Percentiles rank a stretch among this genome's conserved stretches.
Conservation (phyloP, 2,113 vertebrate species). For the Rhodinocichla rosea region DNA sequence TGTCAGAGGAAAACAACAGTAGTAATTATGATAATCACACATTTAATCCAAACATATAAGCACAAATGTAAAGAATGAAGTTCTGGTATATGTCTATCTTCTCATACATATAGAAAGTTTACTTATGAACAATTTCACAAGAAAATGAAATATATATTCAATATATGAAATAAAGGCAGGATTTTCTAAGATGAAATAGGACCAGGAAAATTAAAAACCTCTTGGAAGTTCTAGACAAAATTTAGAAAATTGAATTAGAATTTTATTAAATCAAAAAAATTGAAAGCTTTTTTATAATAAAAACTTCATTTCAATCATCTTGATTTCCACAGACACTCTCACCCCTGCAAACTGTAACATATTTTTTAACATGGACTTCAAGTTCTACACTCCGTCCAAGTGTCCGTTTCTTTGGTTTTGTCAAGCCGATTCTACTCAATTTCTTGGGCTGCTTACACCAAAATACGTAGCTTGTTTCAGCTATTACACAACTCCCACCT, state of each 20-base stretch:
- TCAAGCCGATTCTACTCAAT: background rate
- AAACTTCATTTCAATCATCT: background rate
- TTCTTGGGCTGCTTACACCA: background rate
- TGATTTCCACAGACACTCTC: background rate
- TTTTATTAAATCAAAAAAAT: background rate
- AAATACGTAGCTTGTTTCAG: background rate
- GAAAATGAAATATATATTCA: background rate
- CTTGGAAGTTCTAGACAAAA: background rate
- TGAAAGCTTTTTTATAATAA: background rate
- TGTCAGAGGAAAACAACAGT: background rate
- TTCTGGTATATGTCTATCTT: background rate
- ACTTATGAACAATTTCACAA: background rate
- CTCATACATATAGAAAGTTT: background rate
- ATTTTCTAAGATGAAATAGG: background rate
- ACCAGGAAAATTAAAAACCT: background rate
- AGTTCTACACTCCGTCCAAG: background rate
- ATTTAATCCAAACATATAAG: background rate
- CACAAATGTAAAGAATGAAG: background rate
- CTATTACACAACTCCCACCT: background rate
- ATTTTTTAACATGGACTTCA: background rate
- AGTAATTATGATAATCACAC: background rate
- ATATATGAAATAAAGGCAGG: background rate
- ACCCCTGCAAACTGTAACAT: background rate
- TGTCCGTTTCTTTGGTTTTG: background rate
- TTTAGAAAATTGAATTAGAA: background rate